Base-by-base conservation (phyloP, 2,888 invertebrate species). In the Perizoma flavofasciatum region DNA sequence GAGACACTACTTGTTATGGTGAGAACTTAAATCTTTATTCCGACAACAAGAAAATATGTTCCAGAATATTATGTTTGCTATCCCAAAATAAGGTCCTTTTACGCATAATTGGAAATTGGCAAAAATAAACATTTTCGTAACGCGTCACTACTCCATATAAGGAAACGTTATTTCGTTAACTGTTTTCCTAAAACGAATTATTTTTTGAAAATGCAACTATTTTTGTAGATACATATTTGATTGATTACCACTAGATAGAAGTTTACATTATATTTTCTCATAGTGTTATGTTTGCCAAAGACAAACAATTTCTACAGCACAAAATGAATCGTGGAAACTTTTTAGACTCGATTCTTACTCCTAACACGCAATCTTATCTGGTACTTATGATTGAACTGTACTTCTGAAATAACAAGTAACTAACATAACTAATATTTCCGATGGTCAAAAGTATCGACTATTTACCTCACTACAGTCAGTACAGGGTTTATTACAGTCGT, bases 161-260 rank as follows among this genome's bases (percentile, higher is more conserved):
- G 46, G 53, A 51, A 55, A 49, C 11, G 60, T 73, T 73, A 76
- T 74, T 83, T 78, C 67, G 69, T 76, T 79, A 75, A 74, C 73
- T 78, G 69, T 83, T 83, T 82, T 76, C 79, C 79, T 75, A 71
- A 74, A 68, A 73, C 37, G 46, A 75, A 77, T 78, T 81, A 77
- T 86, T 72, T 73, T 87, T 89, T 86, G 71, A 81, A 83, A 89
- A 89, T 86, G 83, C 83, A 87, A 90, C 91, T 92, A 92, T 92
- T 92, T 92, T 92, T 92, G 90, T 92, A 92, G 91, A 87, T 84
- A 83, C 72, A 86, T 89, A 87, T 89, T 86, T 86, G 72, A 90
- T 90, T 87, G 81, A 85, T 82, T 88, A 89, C 88, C 86, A 86
- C 84, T 91, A 88, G 81, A 88, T 89, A 90, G 85, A 90, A 73